Evolutionary conservation across 2,797 vertebrate genomes (phyloP).

Genomic region (Loris lydekkerianus): DNA sequence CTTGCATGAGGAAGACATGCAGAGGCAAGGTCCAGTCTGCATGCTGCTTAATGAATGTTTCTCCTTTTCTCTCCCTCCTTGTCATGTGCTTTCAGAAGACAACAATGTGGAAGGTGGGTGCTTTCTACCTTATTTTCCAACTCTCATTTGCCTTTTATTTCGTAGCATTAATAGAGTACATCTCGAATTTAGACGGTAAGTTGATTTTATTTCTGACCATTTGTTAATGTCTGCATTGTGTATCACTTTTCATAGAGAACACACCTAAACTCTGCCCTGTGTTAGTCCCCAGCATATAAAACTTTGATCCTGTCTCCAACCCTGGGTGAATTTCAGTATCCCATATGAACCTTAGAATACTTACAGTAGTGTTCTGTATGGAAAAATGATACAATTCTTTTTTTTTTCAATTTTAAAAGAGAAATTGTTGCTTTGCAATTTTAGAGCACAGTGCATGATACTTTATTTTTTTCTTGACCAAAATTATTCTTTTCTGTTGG

Average conservation of each 20-base stretch:
- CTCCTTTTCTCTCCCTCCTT: constrained; percentile 98
- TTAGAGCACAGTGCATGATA: constrained; percentile 82
- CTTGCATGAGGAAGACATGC: constrained; percentile 99
- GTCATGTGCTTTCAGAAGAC: constrained; percentile 99
- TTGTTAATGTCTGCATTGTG: constrained; percentile 69
- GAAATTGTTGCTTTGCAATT: constrained; percentile 66
- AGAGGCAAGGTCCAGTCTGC: constrained; percentile 97
- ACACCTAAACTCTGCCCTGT: neutral
- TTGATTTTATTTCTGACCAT: constrained; percentile 81
- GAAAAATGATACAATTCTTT: constrained; percentile 78
- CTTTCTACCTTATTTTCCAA: constrained; percentile 89
- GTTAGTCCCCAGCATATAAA: neutral
- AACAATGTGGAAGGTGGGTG: constrained; percentile 98
- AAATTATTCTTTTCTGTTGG: constrained; percentile 73
- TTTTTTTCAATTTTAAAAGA: constrained; percentile 59
- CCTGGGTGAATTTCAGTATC: neutral
- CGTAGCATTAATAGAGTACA: constrained; percentile 85
- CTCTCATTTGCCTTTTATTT: constrained; percentile 83
- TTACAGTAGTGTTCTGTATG: constrained; percentile 82
- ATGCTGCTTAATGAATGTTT: constrained; percentile 99
- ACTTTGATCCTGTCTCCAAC: neutral
- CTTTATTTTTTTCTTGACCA: constrained; percentile 60
- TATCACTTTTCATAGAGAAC: constrained; percentile 87
- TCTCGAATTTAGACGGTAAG: constrained; percentile 88
- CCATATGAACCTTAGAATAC: neutral